Conservation (phyloP, 2,113 vertebrate species). For the Pionites leucogaster region DNA sequence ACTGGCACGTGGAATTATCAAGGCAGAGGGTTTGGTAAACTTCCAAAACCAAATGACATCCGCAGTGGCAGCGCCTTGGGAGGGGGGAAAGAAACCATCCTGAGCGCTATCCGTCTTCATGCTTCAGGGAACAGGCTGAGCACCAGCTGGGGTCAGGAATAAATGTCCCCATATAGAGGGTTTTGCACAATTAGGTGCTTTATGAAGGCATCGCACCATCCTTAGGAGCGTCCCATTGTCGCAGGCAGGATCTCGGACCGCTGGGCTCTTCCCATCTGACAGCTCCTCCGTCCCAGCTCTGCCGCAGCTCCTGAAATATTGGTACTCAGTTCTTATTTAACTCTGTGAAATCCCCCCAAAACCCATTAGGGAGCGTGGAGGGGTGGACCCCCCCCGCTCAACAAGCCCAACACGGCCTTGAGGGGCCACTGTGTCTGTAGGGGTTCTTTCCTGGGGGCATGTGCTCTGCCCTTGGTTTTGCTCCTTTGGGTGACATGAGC, state of each 20-base stretch:
- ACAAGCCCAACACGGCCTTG: neutral
- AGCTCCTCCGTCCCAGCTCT: neutral
- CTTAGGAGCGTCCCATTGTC: neutral
- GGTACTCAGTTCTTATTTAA: neutral
- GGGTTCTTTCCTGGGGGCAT: accelerated
- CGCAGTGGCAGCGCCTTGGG: neutral
- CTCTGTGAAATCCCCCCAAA: accelerated
- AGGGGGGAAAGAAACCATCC: neutral
- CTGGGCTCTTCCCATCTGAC: neutral
- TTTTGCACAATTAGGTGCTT: slow-evolving; percentile 69
- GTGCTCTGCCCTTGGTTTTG: accelerated
- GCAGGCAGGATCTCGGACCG: neutral
- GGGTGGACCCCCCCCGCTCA: accelerated
- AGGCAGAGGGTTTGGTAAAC: neutral
- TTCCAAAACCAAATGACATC: neutral
- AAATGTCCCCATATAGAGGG: slow-evolving; percentile 35
- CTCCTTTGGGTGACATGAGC: neutral
- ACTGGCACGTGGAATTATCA: neutral
- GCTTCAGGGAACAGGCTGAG: slow-evolving; percentile 58
- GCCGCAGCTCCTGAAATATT: neutral
- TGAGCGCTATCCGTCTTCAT: slow-evolving; percentile 47
- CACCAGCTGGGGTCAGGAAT: slow-evolving; percentile 62
- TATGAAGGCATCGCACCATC: slow-evolving; percentile 55
- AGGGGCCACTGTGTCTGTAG: accelerated
- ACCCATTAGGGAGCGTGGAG: accelerated